A percentile compares a stretch with the other conserved stretches of the same genome.
Evolutionary conservation across 2,888 invertebrate species (phyloP).

Genomic region (Desoria tigrina): DNA sequence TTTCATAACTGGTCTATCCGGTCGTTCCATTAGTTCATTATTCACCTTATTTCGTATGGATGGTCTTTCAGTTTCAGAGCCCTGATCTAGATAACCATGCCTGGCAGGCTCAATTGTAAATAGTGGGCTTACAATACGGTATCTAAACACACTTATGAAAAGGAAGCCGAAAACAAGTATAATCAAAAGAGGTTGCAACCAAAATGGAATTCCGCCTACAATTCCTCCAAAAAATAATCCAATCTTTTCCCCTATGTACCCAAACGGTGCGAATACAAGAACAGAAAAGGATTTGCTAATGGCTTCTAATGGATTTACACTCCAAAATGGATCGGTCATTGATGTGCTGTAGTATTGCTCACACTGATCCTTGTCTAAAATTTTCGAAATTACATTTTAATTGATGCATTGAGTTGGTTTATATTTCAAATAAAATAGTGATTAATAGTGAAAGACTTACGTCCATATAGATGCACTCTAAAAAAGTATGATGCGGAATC

Average conservation of each 20-base stretch:
- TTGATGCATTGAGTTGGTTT: too few species aligned
- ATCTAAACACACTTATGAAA: conserved; percentile 39
- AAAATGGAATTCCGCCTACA: conserved; percentile 36
- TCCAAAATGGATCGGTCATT: conserved; percentile 50
- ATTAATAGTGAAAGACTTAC: conserved; percentile 30
- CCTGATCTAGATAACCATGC: conserved; percentile 18
- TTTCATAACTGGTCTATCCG: conserved; percentile 41
- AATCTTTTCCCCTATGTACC: conserved; percentile 42
- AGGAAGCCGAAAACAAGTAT: conserved; percentile 32
- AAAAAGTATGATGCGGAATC: conserved; percentile 36
- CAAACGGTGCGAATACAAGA: conserved; percentile 43
- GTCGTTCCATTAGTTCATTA: conserved; percentile 34
- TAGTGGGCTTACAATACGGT: conserved; percentile 40
- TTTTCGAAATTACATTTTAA: conserved; percentile 3
- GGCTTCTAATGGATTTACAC: conserved; percentile 46
- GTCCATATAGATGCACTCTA: conserved; percentile 28
- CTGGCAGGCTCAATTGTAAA: conserved; percentile 45
- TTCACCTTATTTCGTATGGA: conserved; percentile 16
- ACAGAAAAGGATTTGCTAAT: conserved; percentile 38
- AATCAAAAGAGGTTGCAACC: conserved; percentile 45
- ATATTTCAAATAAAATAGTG: conserved; percentile 3
- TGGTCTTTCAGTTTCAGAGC: neutral
- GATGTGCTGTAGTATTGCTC: conserved; percentile 39
- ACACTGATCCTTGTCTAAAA: conserved; percentile 47
- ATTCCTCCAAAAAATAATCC: conserved; percentile 44